A percentile compares a stretch with the other conserved stretches of the same genome.
Evolutionary conservation across 92 coral and sea anemone species (phyloP).

Genomic region (Montipora capitata): DNA sequence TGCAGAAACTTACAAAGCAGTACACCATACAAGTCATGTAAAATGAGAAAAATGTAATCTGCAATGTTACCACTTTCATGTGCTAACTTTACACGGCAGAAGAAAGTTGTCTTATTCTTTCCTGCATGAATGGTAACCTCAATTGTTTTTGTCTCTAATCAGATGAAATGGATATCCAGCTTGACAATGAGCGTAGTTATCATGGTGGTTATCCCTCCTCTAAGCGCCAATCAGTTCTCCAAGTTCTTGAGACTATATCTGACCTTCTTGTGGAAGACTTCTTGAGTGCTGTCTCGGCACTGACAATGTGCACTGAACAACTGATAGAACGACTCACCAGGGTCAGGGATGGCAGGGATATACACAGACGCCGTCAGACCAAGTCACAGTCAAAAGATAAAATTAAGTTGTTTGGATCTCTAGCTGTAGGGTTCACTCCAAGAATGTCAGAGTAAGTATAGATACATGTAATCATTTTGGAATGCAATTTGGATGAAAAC

Average conservation of each 20-base stretch:
- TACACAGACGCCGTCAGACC: not conserved
- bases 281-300: slow-evolving; percentile 74
- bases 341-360: slow-evolving; percentile 3
- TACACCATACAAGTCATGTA: too few relatives aligned
- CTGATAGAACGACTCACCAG: slow-evolving; percentile 46
- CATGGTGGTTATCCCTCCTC: slow-evolving; percentile 34
- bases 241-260: slow-evolving; percentile 74
- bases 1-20: too few relatives aligned
- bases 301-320: slow-evolving; percentile 81
- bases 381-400: not conserved
- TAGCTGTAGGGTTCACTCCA: slow-evolving; percentile 85
- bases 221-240: slow-evolving; percentile 46
- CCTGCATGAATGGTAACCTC: not conserved
- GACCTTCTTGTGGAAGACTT: slow-evolving; percentile 79
- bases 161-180: slow-evolving; percentile 77
- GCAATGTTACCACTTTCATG: too few relatives aligned
- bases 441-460: slow-evolving; percentile 76
- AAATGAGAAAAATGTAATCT: too few relatives aligned
- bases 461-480: too few relatives aligned
- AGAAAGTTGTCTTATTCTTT: not conserved
- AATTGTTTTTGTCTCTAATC: not conserved
- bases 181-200: slow-evolving; percentile 22
- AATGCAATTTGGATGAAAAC: too few relatives aligned
- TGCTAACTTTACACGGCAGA: too few relatives aligned
- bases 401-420: slow-evolving; percentile 40